Conservation (phyloP, 2,797 vertebrate genomes). For the Aphelocoma californica region DNA sequence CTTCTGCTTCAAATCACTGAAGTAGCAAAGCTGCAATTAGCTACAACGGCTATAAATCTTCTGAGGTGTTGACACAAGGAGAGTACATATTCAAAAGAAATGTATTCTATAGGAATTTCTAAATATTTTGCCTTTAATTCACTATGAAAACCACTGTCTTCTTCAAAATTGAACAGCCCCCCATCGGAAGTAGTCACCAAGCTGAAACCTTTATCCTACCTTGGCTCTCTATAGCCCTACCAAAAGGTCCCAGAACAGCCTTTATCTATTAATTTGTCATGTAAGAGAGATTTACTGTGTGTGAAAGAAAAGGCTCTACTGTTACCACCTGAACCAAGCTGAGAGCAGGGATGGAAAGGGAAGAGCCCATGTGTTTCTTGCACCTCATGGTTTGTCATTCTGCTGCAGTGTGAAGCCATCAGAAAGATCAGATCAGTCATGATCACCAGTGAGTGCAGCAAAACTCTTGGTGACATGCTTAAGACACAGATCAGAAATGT, state of each 20-base stretch:
- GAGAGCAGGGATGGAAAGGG: neutral
- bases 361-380: neutral
- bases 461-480: neutral
- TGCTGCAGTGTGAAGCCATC: neutral
- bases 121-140: neutral
- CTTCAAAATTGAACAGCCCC: neutral
- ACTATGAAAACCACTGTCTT: neutral
- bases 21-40: neutral
- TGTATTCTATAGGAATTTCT: neutral
- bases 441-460: neutral
- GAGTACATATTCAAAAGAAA: neutral
- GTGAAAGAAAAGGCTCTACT: neutral
- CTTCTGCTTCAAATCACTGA: neutral
- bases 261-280: neutral
- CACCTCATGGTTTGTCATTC: neutral
- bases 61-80: neutral
- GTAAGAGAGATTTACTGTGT: neutral
- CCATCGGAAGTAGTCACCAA: neutral
- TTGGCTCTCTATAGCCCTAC: neutral
- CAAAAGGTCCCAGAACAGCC: neutral
- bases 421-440: neutral
- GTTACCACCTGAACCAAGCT: neutral
- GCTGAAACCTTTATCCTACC: neutral
- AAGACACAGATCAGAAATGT: neutral
- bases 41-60: neutral